Evolutionary conservation across 2,113 vertebrate species (phyloP).

Genomic region (Periophthalmodon schlosseri): DNA sequence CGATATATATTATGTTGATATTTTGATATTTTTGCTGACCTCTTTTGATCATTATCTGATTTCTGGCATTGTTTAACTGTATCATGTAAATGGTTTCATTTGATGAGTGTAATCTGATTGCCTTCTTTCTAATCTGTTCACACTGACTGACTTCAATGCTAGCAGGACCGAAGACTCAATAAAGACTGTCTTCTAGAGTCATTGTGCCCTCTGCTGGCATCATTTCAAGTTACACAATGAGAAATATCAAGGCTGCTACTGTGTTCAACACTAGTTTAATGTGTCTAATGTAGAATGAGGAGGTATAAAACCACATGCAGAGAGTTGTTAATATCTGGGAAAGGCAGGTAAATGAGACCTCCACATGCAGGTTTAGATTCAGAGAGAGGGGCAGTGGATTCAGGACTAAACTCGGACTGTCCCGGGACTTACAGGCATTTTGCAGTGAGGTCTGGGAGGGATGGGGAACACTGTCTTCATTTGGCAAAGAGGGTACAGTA

Average conservation of each 20-base stretch:
- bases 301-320: background rate
- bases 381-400: background rate
- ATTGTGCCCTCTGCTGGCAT: background rate
- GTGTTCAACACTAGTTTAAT: background rate
- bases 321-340: background rate
- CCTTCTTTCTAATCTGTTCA: no score
- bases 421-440: constrained; percentile 85
- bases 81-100: no score
- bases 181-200: background rate
- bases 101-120: no score
- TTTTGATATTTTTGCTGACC: no score
- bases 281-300: background rate
- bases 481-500: constrained; percentile 41
- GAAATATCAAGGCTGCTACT: no score
- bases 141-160: no score
- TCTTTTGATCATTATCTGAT: no score
- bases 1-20: no score
- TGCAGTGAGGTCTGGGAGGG: constrained; percentile 90
- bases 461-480: constrained; percentile 89
- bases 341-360: constrained; percentile 5
- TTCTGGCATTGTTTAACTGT: no score
- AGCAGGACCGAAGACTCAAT: background rate
- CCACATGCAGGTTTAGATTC: background rate
- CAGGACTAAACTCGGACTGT: background rate
- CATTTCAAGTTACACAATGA: background rate